Evolutionary conservation across 2,797 vertebrate genomes (phyloP).

Genomic region (Dendrocincla tyrannina): DNA sequence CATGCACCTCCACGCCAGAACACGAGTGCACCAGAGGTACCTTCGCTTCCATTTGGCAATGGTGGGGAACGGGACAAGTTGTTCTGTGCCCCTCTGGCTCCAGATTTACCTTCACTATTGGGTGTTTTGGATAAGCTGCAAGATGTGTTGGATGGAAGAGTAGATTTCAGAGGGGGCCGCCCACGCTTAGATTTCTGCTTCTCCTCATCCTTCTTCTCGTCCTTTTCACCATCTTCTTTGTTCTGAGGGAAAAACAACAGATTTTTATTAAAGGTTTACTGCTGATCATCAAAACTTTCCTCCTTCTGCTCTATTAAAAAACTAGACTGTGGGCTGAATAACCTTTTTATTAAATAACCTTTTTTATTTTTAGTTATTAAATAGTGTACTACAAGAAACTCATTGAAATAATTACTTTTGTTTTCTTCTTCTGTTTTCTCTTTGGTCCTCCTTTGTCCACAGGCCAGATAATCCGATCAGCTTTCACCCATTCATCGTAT

Average conservation of each 20-base stretch:
- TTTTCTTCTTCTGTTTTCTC: conserved; percentile 89
- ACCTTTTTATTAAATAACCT: neutral
- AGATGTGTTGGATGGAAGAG: conserved; percentile 77
- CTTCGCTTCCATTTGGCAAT: conserved; percentile 83
- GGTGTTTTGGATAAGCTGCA: conserved; percentile 83
- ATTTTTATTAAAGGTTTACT: neutral
- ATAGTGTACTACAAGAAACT: neutral
- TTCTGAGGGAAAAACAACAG: conserved; percentile 69
- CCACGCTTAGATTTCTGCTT: conserved; percentile 85
- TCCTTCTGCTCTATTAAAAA: neutral
- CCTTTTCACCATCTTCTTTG: conserved; percentile 88
- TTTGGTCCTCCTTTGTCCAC: conserved; percentile 92
- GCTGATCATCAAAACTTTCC: neutral
- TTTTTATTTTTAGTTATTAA: neutral
- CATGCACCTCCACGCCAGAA: neutral
- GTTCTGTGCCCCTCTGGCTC: conserved; percentile 70
- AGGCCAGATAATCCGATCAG: conserved; percentile 97
- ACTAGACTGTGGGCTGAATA: neutral
- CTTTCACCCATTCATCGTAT: conserved; percentile 99
- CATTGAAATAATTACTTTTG: conserved; percentile 80
- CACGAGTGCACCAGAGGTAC: conserved; percentile 1
- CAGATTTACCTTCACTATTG: conserved; percentile 82
- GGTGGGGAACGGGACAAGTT: conserved; percentile 63
- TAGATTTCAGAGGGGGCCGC: conserved; percentile 87
- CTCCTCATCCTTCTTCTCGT: conserved; percentile 84